phyloP scores from a whole-genome alignment of 2,113 vertebrate species.

The Varanus komodoensis region DNA sequence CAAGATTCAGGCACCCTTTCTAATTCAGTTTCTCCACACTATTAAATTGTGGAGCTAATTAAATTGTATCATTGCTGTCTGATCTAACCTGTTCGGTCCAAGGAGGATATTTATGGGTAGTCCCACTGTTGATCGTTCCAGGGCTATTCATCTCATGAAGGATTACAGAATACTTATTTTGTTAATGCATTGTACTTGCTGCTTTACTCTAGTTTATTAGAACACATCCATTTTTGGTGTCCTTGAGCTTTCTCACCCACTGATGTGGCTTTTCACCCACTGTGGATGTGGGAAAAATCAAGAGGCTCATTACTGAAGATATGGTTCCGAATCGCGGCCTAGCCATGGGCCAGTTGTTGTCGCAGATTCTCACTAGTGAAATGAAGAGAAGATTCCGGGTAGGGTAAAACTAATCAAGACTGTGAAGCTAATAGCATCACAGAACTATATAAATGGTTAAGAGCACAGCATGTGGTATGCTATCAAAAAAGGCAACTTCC shows the following conservation, averaged over 20 bases:
- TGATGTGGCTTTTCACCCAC: neutral
- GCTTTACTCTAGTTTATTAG: neutral
- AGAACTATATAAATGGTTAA: neutral
- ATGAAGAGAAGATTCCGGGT: neutral
- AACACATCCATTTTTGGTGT: neutral
- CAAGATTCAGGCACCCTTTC: neutral
- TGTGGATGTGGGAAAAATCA: neutral
- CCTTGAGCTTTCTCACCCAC: neutral
- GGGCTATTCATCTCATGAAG: neutral
- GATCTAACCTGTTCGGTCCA: neutral
- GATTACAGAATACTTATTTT: neutral
- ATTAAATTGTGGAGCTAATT: neutral
- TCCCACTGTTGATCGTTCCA: neutral
- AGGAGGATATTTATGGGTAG: neutral
- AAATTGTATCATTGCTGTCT: constrained; percentile 1
- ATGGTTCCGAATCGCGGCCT: neutral
- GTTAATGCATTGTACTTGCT: neutral
- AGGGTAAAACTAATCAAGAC: neutral
- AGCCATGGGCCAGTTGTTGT: neutral
- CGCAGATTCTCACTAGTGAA: neutral
- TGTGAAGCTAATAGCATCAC: neutral
- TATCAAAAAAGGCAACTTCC: neutral
- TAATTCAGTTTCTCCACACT: neutral
- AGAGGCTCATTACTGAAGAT: neutral
- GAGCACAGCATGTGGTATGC: neutral